Conservation (phyloP, 1,140 invertebrate genomes). For the Drosophila ohnishii region DNA sequence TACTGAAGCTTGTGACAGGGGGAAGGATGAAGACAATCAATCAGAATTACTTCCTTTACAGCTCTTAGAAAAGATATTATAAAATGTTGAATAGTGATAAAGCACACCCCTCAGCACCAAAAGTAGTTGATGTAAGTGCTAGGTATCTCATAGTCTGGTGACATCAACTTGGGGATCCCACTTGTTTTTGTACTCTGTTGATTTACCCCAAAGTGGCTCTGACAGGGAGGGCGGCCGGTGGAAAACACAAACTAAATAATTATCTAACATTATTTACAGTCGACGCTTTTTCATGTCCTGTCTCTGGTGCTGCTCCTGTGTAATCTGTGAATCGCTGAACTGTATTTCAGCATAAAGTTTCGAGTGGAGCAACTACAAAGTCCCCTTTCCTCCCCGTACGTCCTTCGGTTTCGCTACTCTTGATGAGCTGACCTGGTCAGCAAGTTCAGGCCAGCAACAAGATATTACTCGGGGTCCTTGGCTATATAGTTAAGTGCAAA, state of each 20-base stretch:
- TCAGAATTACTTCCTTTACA: background rate
- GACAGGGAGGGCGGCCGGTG: background rate
- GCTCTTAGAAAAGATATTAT: no score
- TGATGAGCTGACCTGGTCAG: slow-evolving; percentile 55
- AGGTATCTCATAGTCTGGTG: background rate
- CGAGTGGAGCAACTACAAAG: slow-evolving; percentile 51
- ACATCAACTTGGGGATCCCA: background rate
- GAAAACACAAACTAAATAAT: slow-evolving; percentile 71
- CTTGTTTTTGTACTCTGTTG: slow-evolving; percentile 47
- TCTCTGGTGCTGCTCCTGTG: slow-evolving; percentile 17
- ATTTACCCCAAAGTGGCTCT: slow-evolving; percentile 56
- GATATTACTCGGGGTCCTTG: slow-evolving; percentile 44
- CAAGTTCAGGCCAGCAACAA: slow-evolving; percentile 48
- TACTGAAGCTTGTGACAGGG: no score
- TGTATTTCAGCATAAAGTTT: slow-evolving; percentile 79
- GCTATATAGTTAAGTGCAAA: slow-evolving; percentile 58
- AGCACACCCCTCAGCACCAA: background rate
- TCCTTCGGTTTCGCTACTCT: background rate
- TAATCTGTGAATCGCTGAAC: slow-evolving; percentile 78
- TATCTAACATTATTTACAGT: slow-evolving; percentile 80
- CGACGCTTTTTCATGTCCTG: slow-evolving; percentile 57
- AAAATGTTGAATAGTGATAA: background rate
- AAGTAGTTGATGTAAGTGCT: background rate
- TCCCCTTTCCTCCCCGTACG: background rate
- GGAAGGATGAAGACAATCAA: background rate